phyloP scores from a whole-genome alignment of 2,113 vertebrate genomes.

The Sminthopsis crassicaudata region DNA sequence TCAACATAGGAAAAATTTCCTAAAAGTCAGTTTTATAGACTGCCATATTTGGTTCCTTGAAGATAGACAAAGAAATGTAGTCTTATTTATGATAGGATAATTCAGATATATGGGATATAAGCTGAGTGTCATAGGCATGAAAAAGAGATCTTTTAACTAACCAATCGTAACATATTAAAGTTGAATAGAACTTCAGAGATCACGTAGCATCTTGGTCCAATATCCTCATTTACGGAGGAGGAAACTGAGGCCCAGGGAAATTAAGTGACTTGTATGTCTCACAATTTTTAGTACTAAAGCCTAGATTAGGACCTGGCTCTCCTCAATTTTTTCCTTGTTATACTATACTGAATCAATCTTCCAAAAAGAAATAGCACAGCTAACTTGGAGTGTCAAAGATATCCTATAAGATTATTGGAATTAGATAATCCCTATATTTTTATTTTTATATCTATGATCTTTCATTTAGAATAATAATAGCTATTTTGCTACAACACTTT shows the following conservation, averaged over 20 bases:
- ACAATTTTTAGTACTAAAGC: not conserved
- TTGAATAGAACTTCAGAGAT: not conserved
- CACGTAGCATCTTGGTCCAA: not conserved
- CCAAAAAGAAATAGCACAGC: slow-evolving; percentile 19
- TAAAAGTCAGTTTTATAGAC: not conserved
- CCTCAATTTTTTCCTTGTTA: not conserved
- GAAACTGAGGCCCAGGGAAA: not conserved
- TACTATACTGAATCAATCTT: slow-evolving; percentile 3
- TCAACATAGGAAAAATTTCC: slow-evolving; percentile 14
- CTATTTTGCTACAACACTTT: not conserved
- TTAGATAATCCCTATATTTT: not conserved
- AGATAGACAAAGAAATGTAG: slow-evolving; percentile 12
- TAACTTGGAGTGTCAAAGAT: not conserved
- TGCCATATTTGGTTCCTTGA: not conserved
- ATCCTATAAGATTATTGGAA: not conserved
- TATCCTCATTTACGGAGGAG: not conserved
- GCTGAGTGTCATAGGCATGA: not conserved
- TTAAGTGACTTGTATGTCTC: not conserved
- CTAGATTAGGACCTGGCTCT: not conserved
- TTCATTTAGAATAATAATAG: not conserved
- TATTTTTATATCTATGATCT: not conserved
- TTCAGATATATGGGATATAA: not conserved
- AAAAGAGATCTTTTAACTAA: not conserved
- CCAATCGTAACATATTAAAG: not conserved
- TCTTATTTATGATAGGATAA: not conserved